Base-by-base conservation (phyloP, 2,113 vertebrate species). In the Mormyrus lacerda region DNA sequence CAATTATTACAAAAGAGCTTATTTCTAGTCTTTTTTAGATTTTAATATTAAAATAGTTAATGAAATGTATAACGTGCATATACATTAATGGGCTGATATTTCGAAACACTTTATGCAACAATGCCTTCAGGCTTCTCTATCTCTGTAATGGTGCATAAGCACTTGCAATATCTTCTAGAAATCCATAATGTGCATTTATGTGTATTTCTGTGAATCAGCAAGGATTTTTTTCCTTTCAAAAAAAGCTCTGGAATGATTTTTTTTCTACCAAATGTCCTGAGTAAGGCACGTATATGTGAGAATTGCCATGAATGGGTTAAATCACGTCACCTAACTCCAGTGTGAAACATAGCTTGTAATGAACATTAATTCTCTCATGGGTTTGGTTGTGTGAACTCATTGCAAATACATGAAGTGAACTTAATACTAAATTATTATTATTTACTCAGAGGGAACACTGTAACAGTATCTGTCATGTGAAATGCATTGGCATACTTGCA, bases 31-130 rank as follows among this genome's bases (percentile, higher is more conserved):
- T 58, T 69, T 73, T 69, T 88, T 42, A 73, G 27, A 45, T 58
- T 88, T 88, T 88, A 88, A 88, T 47, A 73, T 44, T 51, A 19
- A 31, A 69, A 69, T 39, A 45, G 21, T 65, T 69, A 42, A 24
- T 65, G 42, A 88, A 73, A 48, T 88, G 42, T 88, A 73, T 69
- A 44, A 27, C 6, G 58, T 65, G 11, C 7, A 24, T 88, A 61
- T 69, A 58, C 39, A 73, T 27, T 9, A 24, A 88, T 69, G 58
- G 53, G 58, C 87, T 69, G 87, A 48, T 73, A 73, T 88, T 88
- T 88, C 53, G 2, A 69, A 88, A 47, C 13, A 69, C 5, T 87
- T 87, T 88, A 88, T 88, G 87, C 87, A 88, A 88, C n/a, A 47
- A 69, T 61, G 65, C n/a, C 21, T 86, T 35, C 61, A 69, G 51